Evolutionary conservation across 92 coral and sea anemone genomes (phyloP).

Genomic region (Galaxea fascicularis): DNA sequence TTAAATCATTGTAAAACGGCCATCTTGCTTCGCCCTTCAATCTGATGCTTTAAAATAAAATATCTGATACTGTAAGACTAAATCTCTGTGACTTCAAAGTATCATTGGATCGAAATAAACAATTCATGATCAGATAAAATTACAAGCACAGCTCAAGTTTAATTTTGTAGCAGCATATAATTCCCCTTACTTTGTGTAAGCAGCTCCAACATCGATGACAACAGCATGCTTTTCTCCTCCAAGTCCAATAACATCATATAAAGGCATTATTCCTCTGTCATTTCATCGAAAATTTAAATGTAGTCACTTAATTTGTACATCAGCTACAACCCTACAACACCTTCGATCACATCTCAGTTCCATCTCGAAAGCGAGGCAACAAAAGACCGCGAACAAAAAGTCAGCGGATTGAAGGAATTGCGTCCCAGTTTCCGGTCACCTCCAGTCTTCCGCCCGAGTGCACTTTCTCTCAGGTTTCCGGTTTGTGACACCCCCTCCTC

Average conservation of each 20-base stretch:
- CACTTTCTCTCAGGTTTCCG: background rate
- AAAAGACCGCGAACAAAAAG: background rate
- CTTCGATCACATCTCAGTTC: background rate
- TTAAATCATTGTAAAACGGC: too few relatives aligned
- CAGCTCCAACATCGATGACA: conserved; percentile 93
- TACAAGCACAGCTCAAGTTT: too few relatives aligned
- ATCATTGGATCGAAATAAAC: too few relatives aligned
- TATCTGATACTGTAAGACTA: too few relatives aligned
- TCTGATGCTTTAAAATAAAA: too few relatives aligned
- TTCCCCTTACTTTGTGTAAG: conserved; percentile 99
- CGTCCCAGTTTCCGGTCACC: background rate
- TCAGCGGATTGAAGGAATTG: conserved; percentile 23
- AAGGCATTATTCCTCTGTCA: conserved; percentile 75
- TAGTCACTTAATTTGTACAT: background rate
- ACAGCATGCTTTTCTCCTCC: conserved; percentile 99
- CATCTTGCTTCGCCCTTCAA: too few relatives aligned
- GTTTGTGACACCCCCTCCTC: background rate
- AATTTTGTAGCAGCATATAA: too few relatives aligned
- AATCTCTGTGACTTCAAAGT: too few relatives aligned
- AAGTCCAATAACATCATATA: conserved; percentile 97
- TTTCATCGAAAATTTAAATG: background rate
- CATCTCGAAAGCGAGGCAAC: conserved; percentile 11
- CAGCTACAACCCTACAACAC: background rate
- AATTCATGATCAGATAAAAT: too few relatives aligned
- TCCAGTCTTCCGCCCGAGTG: background rate